These are phyloP conservation scores for Porites divaricata DNA, from an alignment of 92 coral and sea anemone species.

Conservation along the genomic window DNA sequence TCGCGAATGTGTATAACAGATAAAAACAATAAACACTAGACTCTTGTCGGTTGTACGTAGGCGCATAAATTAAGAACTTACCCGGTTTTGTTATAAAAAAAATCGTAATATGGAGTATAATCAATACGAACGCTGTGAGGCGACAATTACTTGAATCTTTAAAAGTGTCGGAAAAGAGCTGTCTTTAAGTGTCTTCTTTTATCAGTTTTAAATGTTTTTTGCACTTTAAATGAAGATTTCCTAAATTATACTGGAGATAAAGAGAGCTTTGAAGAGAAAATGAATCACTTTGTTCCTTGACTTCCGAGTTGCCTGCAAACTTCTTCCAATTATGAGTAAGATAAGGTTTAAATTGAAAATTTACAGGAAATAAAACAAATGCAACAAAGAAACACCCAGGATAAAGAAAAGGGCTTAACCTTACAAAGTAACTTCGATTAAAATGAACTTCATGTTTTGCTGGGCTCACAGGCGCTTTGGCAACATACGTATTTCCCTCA, in stretches of 20 bases:
- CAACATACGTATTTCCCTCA: too few relatives aligned
- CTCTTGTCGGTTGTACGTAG: neutral
- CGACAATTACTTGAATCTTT: neutral
- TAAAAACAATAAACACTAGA: too few relatives aligned
- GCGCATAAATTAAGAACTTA: neutral
- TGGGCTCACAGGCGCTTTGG: neutral
- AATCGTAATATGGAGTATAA: slow-evolving; percentile 8
- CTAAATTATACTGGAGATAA: neutral
- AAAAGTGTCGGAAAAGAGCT: neutral
- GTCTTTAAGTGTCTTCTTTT: neutral
- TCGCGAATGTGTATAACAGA: too few relatives aligned
- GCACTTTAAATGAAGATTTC: neutral
- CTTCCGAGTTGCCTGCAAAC: slow-evolving; percentile 2
- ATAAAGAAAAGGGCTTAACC: slow-evolving; percentile 9
- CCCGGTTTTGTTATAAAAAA: neutral
- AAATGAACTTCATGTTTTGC: slow-evolving; percentile 1
- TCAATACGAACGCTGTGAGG: neutral
- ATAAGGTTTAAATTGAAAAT: slow-evolving; percentile 16
- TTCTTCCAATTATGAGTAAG: slow-evolving; percentile 12
- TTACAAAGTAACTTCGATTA: slow-evolving; percentile 8
- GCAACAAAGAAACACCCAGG: slow-evolving; percentile 1
- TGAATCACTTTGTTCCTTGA: neutral
- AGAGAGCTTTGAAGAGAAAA: neutral
- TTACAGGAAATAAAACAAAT: slow-evolving; percentile 51
- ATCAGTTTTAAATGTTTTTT: neutral